Base-by-base conservation (phyloP, 2,888 invertebrate genomes). In the Cecidostiba fungosa region DNA sequence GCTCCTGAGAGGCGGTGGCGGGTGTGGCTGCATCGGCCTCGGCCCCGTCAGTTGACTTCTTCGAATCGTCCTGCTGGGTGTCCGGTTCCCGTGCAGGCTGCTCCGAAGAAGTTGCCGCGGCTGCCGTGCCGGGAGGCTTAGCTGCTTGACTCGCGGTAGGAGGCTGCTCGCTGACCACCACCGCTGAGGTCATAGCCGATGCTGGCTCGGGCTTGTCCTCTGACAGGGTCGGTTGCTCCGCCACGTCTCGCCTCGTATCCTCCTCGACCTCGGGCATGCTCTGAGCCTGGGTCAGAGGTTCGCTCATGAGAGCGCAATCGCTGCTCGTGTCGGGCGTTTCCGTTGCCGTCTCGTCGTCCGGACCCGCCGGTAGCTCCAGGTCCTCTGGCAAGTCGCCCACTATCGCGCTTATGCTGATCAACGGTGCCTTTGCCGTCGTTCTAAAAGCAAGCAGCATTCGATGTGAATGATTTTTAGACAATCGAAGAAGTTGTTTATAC, bases 391-490 rank as follows among this genome's bases (percentile, higher is more conserved):
- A 88, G 85, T 96, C 96, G 89, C 96, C 96, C 77, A 95, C 95
- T 89, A 95, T 96, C 47, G 96, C 96, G 94, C 96, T 96, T 87
- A 96, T 96, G 94, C 96, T 96, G 90, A 96, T 96, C 85, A 96
- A 94, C 92, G 96, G 93, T 92, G 96, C 94, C 94, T 95, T 93
- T 23, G 91, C 89, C 81, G 93, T 92, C 73, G 82, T 14, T 26
- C 84, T 81, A 62, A 0, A 62, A 62, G 0, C n/a, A 39, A 50
- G 16, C 3, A 50, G n/a, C 50, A 50, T 50, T 59, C 59, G 10
- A 23, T 14, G 47, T 47, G 47, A 14, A 47, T 36, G 6, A 43
- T 12, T 43, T 12, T 12, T 1, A 39, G 8, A 39, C 8, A 39
- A 39, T 1, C 8, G 8, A 8, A 39, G 8, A 39, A 0, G 39